Conservation (phyloP, 2,797 vertebrate genomes). For the Melanotaenia pygmaea region DNA sequence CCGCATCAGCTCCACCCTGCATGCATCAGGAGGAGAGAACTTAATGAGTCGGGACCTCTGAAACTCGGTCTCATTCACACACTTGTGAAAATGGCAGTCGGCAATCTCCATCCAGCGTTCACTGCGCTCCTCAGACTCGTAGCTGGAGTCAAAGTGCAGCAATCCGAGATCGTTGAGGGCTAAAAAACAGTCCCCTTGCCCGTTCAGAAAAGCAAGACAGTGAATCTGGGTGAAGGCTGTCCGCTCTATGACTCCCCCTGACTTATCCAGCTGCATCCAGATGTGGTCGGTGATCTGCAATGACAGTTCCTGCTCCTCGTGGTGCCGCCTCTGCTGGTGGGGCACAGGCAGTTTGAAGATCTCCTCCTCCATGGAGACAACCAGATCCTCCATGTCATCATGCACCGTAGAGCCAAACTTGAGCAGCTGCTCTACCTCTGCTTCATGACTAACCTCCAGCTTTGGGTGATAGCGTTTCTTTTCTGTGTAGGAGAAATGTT, state of each 20-base stretch:
- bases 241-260: constrained; percentile 84
- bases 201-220: constrained; percentile 92
- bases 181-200: constrained; percentile 89
- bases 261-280: constrained; percentile 89
- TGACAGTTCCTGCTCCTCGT: constrained; percentile 93
- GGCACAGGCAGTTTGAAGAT: constrained; percentile 83
- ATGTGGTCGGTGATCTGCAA: constrained; percentile 93
- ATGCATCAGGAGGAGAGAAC: constrained; percentile 90
- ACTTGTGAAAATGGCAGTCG: constrained; percentile 88
- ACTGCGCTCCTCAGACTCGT: constrained; percentile 84
- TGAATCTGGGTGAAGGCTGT: constrained; percentile 87
- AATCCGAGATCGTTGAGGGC: constrained; percentile 91
- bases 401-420: constrained; percentile 93
- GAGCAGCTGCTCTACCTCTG: constrained; percentile 91
- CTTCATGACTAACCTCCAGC: constrained; percentile 88
- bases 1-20: constrained; percentile 92
- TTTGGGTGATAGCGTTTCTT: constrained; percentile 93
- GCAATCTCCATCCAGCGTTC: constrained; percentile 89
- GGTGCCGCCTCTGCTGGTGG: constrained; percentile 84
- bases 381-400: constrained; percentile 89
- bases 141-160: constrained; percentile 83
- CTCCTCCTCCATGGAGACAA: constrained; percentile 90
- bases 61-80: constrained; percentile 87
- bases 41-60: constrained; percentile 86
- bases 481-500: constrained; percentile 90